Evolutionary conservation across 1,140 invertebrate species (phyloP), one percentile per base, ranked within the genome.

Genomic region (Phortica variegata): DNA sequence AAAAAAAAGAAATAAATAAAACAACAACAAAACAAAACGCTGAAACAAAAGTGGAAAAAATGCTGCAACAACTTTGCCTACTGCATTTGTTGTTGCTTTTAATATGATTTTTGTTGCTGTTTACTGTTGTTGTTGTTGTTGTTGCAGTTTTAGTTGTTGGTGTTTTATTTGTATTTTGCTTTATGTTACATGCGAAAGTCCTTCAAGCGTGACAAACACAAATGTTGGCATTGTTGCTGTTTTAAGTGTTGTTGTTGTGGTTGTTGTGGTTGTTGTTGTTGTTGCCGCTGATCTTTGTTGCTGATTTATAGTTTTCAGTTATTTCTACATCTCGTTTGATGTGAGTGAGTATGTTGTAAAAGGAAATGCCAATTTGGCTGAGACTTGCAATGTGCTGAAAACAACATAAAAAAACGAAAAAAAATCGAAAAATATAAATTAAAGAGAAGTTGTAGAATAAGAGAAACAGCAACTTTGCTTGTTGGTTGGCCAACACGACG

Each of bases 261-360:
- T n/a, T 38, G 42, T 19, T 20, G 52, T 26, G 39, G 49, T 19
- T 60, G 57, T 44, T 56, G 58, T 63, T 66, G 62, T 52, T 59
- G 50, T 66, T 65, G 32, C 12, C 12, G 32, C 13, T 8, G 6
- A 4, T 34, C 13, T 9, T 34, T 34, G n/a, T 15, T 34, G 32
- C 32, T 34, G 32, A 34, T 34, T 34, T 34, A 34, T 34, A 34
- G 32, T 13, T 34, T 34, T 34, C 13, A 9, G 4, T 5, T 9
- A n/a, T 34, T 34, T 34, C 26, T 15, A 34, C 9, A 9, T 34
- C 13, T 9, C 13, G 13, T 9, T n/a, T 56, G 53, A n/a, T n/a
- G n/a, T n/a, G n/a, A n/a, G n/a, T n/a, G n/a, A n/a, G n/a, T n/a
- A 68, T 68, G 63, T 68, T 68, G 63, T 63, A 68, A 68, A 68